These are phyloP conservation scores for Antheraea pernyi DNA, from an alignment of 1,140 invertebrate species.

Conservation along the genomic window DNA sequence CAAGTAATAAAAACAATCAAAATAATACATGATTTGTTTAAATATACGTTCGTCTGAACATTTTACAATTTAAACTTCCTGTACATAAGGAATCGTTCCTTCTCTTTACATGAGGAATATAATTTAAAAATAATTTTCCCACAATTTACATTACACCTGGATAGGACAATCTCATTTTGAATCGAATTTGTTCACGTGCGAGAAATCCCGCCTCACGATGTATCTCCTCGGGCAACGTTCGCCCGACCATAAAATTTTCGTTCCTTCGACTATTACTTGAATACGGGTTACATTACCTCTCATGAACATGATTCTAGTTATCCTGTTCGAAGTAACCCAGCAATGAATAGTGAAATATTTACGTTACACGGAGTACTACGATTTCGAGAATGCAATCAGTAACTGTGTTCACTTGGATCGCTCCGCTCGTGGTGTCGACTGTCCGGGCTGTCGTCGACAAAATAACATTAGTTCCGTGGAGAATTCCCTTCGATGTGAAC, in stretches of 20 bases:
- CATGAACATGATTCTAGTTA: constrained; percentile 11
- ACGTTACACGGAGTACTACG: constrained; percentile 12
- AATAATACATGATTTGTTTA: too few relatives aligned
- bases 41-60: too few relatives aligned
- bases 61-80: too few relatives aligned
- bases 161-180: constrained; percentile 64
- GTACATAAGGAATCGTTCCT: too few relatives aligned
- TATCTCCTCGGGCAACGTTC: constrained; percentile 36
- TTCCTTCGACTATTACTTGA: not conserved
- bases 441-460: constrained; percentile 29
- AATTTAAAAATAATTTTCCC: constrained; percentile 1
- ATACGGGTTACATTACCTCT: constrained; percentile 16
- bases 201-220: constrained; percentile 50
- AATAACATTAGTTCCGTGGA: constrained; percentile 51
- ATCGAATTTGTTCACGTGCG: constrained; percentile 67
- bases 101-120: not conserved
- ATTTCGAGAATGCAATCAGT: constrained; percentile 11
- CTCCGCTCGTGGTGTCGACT: constrained; percentile 21
- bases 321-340: constrained; percentile 16
- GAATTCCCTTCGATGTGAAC: constrained; percentile 35
- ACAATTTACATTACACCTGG: constrained; percentile 44
- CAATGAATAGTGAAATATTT: constrained; percentile 25
- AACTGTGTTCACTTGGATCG: constrained; percentile 16
- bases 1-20: too few relatives aligned
- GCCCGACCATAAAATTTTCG: constrained; percentile 18